Base-by-base conservation (phyloP, 2,797 vertebrate species). In the Cirrhinus mrigala region DNA sequence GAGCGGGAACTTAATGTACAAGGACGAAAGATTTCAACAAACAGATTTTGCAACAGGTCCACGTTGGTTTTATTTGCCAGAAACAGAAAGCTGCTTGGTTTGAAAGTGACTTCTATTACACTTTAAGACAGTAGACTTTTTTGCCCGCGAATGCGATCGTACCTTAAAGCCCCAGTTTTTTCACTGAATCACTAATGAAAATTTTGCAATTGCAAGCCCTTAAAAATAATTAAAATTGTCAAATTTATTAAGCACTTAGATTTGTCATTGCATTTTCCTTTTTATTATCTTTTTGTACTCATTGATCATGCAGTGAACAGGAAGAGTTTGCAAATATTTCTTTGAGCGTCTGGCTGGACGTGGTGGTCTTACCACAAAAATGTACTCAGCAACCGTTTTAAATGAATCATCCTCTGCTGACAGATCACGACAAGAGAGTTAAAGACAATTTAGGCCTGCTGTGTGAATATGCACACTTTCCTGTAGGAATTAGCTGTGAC, bases 401-500 rank as follows among this genome's bases (percentile, higher is more conserved):
- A 48, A 68, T 7, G 18, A 37, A 75, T 50, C 15, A 74, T 29
- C 70, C 0, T 18, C 4, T 74, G 24, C 29, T 76, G 20, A 76
- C 12, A 37, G 29, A 76, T n/a, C 73, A 37, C 22, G 52, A 22
- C 20, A 56, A 56, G 29, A 56, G 52, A 77, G 54, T 58, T 58
- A 16, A 75, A 75, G 27, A 22, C 0, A 40, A 37, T 77, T 15
- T 54, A 76, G 12, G 52, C 6, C 52, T 58, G 33, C 20, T 77
- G 20, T 40, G 58, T 48, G 40, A 62, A 64, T 24, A 79, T 60
- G 37, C 15, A 77, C 10, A 46, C n/a, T 73, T 82, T 46, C 11
- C 54, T 40, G 60, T 48, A 83, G 27, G 40, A 83, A 75, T 48
- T 33, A 52, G 22, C 27, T 33, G 8, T 16, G 46, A 83, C 58